Base-by-base conservation (phyloP, 2,113 vertebrate species). In the Elanus axillaris region DNA sequence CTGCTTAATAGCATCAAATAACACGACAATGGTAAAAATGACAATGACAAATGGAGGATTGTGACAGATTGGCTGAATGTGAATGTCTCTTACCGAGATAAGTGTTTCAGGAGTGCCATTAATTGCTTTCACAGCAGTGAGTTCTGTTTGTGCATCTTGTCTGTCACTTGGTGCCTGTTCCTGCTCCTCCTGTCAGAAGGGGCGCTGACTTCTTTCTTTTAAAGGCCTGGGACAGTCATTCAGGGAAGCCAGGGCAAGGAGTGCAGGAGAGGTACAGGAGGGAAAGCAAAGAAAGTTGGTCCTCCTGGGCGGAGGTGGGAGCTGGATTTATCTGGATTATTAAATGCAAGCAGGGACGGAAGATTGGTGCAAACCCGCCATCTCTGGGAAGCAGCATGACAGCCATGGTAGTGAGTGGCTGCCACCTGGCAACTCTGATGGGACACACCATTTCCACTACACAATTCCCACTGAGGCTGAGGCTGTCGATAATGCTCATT, bases 11-110 rank as follows among this genome's bases (percentile, higher is more conserved):
- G 68, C 91, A 85, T 96, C 92, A 94, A 93, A 79, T 95, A 88
- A 86, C 10, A 2, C 21, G 68, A 92, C 95, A 96, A 72, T 93
- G 68, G 75, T 94, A 95, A 94, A 97, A 97, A 95, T 92, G 91
- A 94, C 94, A 94, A 76, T 92, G 94, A 95, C 95, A 94, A 95
- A 94, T 27, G 60, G 85, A 82, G 86, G 78, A 94, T 92, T 92
- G 94, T 94, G 92, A 96, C 93, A 94, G 93, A 96, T 91, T 96
- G 91, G 78, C 77, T 96, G 96, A 88, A 94, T 90, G 74, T 79
- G 92, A 96, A 95, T 92, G 86, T 91, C 90, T 95, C 68, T 84
- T 82, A 45, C 71, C 36, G 87, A 93, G 83, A 91, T 93, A 93
- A 96, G 94, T 55, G 80, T 92, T 94, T 90, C 76, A 26, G 67